Conservation (phyloP, 2,113 vertebrate species). For the Garra rufa region DNA sequence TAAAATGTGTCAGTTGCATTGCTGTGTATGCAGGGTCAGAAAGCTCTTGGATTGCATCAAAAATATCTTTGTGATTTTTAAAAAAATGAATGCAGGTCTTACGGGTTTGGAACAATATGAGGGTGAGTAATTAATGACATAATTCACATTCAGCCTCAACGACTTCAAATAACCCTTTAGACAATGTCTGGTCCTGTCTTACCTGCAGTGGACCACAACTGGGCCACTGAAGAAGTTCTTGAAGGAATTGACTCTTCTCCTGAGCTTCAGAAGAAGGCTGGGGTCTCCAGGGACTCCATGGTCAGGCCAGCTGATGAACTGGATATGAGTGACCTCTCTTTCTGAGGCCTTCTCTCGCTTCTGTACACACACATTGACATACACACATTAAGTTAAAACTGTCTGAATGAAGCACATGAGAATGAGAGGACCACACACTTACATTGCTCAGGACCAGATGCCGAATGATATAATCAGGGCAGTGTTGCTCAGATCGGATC, state of each 20-base stretch:
- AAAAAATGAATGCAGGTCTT: too few species aligned
- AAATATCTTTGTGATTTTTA: too few species aligned
- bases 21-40: too few species aligned
- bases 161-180: too few species aligned
- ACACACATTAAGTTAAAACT: background rate
- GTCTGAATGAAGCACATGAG: background rate
- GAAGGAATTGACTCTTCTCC: conserved; percentile 90
- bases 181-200: background rate
- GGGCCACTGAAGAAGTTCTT: conserved; percentile 96
- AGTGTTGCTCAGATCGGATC: conserved; percentile 80
- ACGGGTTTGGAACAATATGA: too few species aligned
- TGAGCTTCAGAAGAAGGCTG: conserved; percentile 90
- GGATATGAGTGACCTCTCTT: conserved; percentile 93
- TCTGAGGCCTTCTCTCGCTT: conserved; percentile 84
- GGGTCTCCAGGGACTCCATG: conserved; percentile 93
- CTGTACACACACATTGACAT: conserved; percentile 66
- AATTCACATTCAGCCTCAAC: too few species aligned
- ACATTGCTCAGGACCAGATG: conserved; percentile 85
- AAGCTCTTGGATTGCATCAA: too few species aligned
- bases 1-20: too few species aligned
- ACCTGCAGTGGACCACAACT: conserved; percentile 96
- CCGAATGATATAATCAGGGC: conserved; percentile 91
- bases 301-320: conserved; percentile 97
- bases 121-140: too few species aligned
- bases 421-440: conserved; percentile 63